phyloP scores from a whole-genome alignment of 2,113 vertebrate species.

The Phrynocephalus versicolor region DNA sequence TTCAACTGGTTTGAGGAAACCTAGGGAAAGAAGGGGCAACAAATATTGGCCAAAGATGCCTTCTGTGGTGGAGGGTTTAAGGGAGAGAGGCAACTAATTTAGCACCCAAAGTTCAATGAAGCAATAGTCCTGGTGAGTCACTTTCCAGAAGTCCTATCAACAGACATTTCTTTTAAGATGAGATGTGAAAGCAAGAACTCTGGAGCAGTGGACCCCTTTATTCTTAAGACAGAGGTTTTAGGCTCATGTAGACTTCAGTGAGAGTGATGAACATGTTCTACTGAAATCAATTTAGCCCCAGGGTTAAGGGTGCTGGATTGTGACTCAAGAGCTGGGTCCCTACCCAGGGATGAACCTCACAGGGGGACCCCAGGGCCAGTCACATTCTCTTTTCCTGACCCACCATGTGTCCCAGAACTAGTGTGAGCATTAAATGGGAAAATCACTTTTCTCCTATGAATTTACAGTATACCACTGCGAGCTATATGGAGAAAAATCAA shows the following conservation, averaged over 20 bases:
- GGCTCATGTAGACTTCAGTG: background rate
- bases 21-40: slow-evolving; percentile 59
- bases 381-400: no score
- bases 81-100: slow-evolving; percentile 76
- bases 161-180: slow-evolving; percentile 70
- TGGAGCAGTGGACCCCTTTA: slow-evolving; percentile 65
- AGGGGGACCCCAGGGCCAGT: no score
- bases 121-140: slow-evolving; percentile 70
- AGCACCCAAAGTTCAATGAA: slow-evolving; percentile 71
- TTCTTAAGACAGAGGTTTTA: slow-evolving; percentile 37
- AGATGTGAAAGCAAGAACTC: slow-evolving; percentile 43
- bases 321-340: no score
- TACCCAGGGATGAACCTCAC: no score
- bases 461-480: no score
- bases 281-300: background rate
- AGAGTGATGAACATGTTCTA: background rate
- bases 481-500: no score
- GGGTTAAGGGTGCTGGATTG: background rate
- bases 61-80: slow-evolving; percentile 64
- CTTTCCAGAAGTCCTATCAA: slow-evolving; percentile 69
- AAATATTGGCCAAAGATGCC: slow-evolving; percentile 67
- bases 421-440: no score
- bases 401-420: no score
- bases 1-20: slow-evolving; percentile 55
- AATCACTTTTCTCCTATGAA: no score